Conservation (phyloP, 2,888 invertebrate genomes). For the Cryptocheilus praepositus region DNA sequence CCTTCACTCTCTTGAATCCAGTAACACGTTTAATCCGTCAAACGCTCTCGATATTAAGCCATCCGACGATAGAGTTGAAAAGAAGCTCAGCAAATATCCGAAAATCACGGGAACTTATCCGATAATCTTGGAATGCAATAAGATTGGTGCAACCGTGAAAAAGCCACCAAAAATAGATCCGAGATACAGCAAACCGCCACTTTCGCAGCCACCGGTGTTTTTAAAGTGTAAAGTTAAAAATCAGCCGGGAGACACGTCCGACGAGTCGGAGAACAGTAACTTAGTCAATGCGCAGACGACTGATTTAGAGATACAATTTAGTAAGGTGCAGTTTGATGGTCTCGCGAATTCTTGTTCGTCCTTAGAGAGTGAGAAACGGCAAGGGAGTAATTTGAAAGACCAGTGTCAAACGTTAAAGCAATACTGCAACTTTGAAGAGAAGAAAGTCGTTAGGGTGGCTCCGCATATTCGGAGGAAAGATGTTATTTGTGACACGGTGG, state of each 20-base stretch:
- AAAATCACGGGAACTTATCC: conserved; percentile 62
- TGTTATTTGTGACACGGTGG: conserved; percentile 80
- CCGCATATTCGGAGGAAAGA: conserved; percentile 75
- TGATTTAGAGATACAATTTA: conserved; percentile 69
- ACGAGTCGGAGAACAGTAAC: conserved; percentile 25
- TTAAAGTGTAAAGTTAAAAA: conserved; percentile 63
- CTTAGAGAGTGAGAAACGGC: conserved; percentile 34
- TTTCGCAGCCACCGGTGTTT: conserved; percentile 60
- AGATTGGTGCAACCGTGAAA: conserved; percentile 35
- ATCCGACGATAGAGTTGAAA: conserved; percentile 9
- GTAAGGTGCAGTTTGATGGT: conserved; percentile 57
- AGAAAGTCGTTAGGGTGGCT: conserved; percentile 68
- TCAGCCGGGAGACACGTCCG: conserved; percentile 21
- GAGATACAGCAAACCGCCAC: conserved; percentile 55
- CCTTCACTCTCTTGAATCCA: conserved; percentile 14
- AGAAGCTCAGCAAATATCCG: conserved; percentile 59
- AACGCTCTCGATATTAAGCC: conserved; percentile 1
- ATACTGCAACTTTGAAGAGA: conserved; percentile 71
- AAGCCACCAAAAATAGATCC: conserved; percentile 48
- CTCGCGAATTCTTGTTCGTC: conserved; percentile 50
- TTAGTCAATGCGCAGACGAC: conserved; percentile 49
- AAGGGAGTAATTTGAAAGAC: conserved; percentile 11
- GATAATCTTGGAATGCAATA: conserved; percentile 47
- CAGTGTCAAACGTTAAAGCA: conserved; percentile 62
- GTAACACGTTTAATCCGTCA: not conserved